These are phyloP conservation scores for Bombus waltoni DNA, from an alignment of 1,140 invertebrate genomes.

Conservation along the genomic window DNA sequence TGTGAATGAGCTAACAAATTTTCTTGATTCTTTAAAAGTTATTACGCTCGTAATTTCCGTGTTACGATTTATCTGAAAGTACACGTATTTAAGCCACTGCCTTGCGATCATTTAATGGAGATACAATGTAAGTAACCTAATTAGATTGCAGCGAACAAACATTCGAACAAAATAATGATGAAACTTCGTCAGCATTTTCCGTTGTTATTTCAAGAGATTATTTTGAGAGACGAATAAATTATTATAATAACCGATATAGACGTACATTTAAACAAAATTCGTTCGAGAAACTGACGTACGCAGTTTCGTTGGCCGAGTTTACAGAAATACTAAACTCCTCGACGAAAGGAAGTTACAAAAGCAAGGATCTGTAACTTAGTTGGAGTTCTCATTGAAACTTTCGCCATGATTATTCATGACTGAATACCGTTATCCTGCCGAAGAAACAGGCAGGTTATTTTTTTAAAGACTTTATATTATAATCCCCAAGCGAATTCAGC, in stretches of 20 bases:
- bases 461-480: slow-evolving; percentile 25
- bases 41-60: background rate
- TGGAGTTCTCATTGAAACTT: slow-evolving; percentile 19
- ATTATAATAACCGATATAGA: background rate
- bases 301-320: slow-evolving; percentile 16
- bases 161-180: background rate
- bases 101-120: slow-evolving; percentile 44
- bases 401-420: slow-evolving; percentile 48
- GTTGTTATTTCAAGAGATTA: background rate
- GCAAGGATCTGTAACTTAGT: slow-evolving; percentile 27
- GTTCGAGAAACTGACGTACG: background rate
- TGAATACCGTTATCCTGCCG: slow-evolving; percentile 35
- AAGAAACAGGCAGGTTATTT: slow-evolving; percentile 40
- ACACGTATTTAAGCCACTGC: slow-evolving; percentile 47
- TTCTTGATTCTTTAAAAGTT: background rate
- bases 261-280: slow-evolving; percentile 15
- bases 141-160: background rate
- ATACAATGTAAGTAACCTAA: background rate
- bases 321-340: slow-evolving; percentile 31
- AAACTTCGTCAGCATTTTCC: background rate
- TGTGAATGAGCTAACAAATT: background rate
- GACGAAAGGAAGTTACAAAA: slow-evolving; percentile 29
- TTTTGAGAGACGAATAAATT: background rate
- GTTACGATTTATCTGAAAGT: background rate
- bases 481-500: slow-evolving; percentile 27